Base-by-base conservation (phyloP, 1,140 invertebrate species). In the Drosophila auraria region DNA sequence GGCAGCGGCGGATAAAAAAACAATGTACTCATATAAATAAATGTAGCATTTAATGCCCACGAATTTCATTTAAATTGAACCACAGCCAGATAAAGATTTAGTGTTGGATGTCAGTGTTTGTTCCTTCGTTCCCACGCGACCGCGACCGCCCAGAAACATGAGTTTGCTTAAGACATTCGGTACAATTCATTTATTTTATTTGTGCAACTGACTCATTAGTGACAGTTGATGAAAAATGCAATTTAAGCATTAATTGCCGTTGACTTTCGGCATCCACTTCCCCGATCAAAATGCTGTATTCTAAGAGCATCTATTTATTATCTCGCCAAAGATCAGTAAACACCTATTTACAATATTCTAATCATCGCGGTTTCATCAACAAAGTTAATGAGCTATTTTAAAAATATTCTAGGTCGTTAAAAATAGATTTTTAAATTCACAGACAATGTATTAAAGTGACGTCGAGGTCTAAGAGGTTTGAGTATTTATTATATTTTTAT, bases 51-150 rank as follows among this genome's bases (percentile, higher is more conserved):
- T 76, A 70, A 82, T 79, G 72, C 66, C 80, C 78, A 69, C 75
- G 79, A 66, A 81, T 84, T 80, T 78, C 49, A 89, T 78, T 78
- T 68, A 80, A 78, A 78, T 79, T 79, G 75, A 80, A 80, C 77
- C 71, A 47, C 49, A 80, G 76, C 77, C 76, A 80, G 76, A 71
- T 79, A 79, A 44, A 57, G 54, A 72, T 79, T 71, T 78, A 78
- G 65, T 69, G 75, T 78, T 78, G 66, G 63, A 78, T 57, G 58
- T 56, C 51, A 77, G 33, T 57, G 54, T 11, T 40, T 20, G 54
- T 40, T 45, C 44, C 62, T 47, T 68, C 49, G 23, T 45, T 25
- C 54, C 44, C 54, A 51, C 72, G 56, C 61, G 20, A 15, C 54
- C 12, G 36, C 61, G 14, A 23, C 53, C 6, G 27, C 15, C 20